These are phyloP conservation scores for Xylota sylvarum DNA, from an alignment of 2,888 invertebrate species.

Conservation along the genomic window DNA sequence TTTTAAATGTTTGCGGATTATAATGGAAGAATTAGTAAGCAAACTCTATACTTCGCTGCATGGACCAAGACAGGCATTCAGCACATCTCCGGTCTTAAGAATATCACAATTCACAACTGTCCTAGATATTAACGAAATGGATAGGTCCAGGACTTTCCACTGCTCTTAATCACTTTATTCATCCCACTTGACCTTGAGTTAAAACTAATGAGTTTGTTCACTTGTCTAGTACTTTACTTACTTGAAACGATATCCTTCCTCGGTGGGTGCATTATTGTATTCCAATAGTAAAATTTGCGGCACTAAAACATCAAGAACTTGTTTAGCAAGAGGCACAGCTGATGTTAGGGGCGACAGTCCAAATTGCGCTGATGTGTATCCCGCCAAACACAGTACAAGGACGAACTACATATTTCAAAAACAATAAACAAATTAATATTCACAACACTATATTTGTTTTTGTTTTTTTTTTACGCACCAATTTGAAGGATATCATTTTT, in stretches of 20 bases:
- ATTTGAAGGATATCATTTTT: conserved; percentile 59
- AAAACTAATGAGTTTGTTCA: too few relatives aligned
- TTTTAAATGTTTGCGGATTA: too few relatives aligned
- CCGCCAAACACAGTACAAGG: conserved; percentile 54
- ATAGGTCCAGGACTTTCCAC: too few relatives aligned
- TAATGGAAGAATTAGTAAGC: too few relatives aligned
- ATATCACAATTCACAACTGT: too few relatives aligned
- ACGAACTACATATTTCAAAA: conserved; percentile 54
- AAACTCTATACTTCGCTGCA: too few relatives aligned
- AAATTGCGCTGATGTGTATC: conserved; percentile 46
- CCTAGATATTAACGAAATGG: too few relatives aligned
- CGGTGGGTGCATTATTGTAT: conserved; percentile 80
- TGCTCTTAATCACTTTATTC: too few relatives aligned
- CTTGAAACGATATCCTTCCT: conserved; percentile 83
- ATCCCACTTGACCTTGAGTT: too few relatives aligned
- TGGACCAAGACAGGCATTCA: too few relatives aligned
- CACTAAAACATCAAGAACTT: conserved; percentile 80
- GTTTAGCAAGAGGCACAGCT: conserved; percentile 39
- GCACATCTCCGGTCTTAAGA: too few relatives aligned
- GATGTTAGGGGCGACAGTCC: background rate
- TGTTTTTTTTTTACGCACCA: conserved; percentile 41
- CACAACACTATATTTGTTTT: background rate
- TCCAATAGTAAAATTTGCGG: conserved; percentile 81
- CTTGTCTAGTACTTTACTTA: too few relatives aligned
- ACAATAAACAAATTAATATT: background rate